These are phyloP conservation scores for Eleginops maclovinus DNA, from an alignment of 2,113 vertebrate species.

Conservation along the genomic window DNA sequence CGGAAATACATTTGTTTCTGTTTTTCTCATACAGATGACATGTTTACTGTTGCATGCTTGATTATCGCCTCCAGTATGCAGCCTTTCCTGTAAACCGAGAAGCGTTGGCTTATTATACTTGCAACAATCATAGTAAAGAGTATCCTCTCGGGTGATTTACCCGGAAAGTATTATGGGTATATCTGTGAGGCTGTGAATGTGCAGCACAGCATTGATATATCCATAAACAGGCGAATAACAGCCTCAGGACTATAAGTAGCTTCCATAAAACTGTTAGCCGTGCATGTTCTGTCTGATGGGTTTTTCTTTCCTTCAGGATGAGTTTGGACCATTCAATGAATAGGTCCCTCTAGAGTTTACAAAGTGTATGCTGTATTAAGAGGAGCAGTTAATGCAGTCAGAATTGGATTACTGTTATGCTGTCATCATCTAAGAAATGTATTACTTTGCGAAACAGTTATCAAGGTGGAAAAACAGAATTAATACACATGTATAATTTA, in stretches of 20 bases:
- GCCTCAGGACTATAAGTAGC: not conserved
- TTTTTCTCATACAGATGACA: constrained; percentile 12
- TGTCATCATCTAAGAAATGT: constrained; percentile 19
- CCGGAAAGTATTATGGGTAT: constrained; percentile 6
- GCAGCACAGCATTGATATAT: constrained; percentile 3
- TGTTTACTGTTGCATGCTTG: constrained; percentile 10
- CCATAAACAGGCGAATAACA: constrained; percentile 19
- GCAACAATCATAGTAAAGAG: constrained; percentile 21
- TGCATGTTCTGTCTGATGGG: not conserved
- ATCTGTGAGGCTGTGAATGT: constrained; percentile 12
- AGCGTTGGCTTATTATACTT: constrained; percentile 10
- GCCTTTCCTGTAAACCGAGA: constrained; percentile 19
- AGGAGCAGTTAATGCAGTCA: not conserved
- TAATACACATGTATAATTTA: not conserved
- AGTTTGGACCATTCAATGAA: not conserved
- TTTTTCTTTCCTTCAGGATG: not conserved
- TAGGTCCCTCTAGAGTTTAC: not conserved
- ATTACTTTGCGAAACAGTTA: constrained; percentile 18
- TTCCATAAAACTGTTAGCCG: not conserved
- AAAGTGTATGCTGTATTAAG: constrained; percentile 1
- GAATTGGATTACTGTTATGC: not conserved
- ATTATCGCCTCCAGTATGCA: constrained; percentile 23
- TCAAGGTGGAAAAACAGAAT: constrained; percentile 30
- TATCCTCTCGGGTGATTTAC: constrained; percentile 14
- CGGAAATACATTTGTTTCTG: not conserved